Base-by-base conservation (phyloP, 30 jellyfish, hydroid and myxozoan species). In the Mastigias papua region DNA sequence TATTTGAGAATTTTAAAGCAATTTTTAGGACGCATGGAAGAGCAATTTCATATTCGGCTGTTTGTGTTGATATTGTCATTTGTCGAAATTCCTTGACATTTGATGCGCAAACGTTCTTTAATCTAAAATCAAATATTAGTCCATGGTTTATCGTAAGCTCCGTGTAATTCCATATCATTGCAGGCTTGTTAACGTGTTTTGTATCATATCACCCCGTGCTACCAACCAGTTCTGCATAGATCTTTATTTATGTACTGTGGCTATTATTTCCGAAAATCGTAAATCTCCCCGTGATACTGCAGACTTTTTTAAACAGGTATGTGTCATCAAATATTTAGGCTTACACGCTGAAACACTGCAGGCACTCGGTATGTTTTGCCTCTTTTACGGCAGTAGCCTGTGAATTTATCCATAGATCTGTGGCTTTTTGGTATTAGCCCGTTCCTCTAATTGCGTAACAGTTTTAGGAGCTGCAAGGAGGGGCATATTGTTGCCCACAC, bases 1-100 rank as follows among this genome's bases (percentile, higher is more conserved):
- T 63, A 63, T n/a, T 63, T 63, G 23, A 7, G 74, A 63, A n/a
- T 63, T 63, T 5, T n/a, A n/a, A 63, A 63, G 6, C 48, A 26
- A 63, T 63, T 63, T 63, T 23, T 63, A n/a, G 74, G 42, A 63
- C 74, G 42, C 42, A 63, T 63, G 74, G 37, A 3, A 63, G 74
- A 23, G 21, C 22, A 8, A 19, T 10, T 8, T 9, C 3, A 51
- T 51, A 10, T 9, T 16, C 67, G 7, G 5, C 25, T 51, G 67
- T 51, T 51, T 51, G 67, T 23, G 67, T 51, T 51, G 6, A 51
- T 51, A 51, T 51, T 51, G 67, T 9, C 25, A 9, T 5, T 51
- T 51, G 67, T 2, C 17, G 67, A 51, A 51, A 51, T 21, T 37
- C 54, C 54, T 37, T 37, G 54, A 37, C 54, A 11, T n/a, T n/a